Base-by-base conservation (phyloP, 2,797 vertebrate genomes). In the Myotis daubentonii region DNA sequence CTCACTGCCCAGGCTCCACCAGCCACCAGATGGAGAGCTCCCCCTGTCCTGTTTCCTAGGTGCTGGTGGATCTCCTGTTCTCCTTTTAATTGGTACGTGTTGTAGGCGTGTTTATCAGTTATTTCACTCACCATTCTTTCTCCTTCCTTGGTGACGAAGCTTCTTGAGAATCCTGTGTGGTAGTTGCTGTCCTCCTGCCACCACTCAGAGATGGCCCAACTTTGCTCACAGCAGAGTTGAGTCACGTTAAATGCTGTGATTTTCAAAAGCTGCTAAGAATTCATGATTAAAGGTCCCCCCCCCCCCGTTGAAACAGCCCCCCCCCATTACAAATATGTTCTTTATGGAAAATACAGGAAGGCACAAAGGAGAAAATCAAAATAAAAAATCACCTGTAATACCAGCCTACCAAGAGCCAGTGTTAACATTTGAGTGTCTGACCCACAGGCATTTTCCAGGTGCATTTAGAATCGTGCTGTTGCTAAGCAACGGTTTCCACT, bases 281-380 rank as follows among this genome's bases (percentile, higher is more conserved):
- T 87, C 6, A 55, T 36, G 13, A 89, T 49, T 36, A 76, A 95
- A 81, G 49, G 1, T 7, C 2, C 0, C 22, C 9, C 2, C 2
- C 2, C 0, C 13, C 8, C 13, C 5, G 4, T 33, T 6, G 83
- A 80, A 55, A 38, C 2, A 47, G 6, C 8, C 4, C 22, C 6
- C 28, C 5, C 1, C 3, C 4, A 47, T 94, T 36, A 51, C 0
- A 11, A 47, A 68, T 47, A 3, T 66, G 38, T 93, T 47, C 19
- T 87, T 60, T 86, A 28, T 90, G 75, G 44, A 71, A 95, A 79
- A 87, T 23, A 49, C 2, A 88, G 74, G 80, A 71, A 91, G 83
- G 22, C 30, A 44, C 13, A 79, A 33, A 68, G 66, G 41, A 93
- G 70, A 75, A 93, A 33, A 57, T 70, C 3, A 65, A 22, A 41